Evolutionary conservation across 2,888 invertebrate genomes (phyloP).

Genomic region (Acanthosepion lycidas): DNA sequence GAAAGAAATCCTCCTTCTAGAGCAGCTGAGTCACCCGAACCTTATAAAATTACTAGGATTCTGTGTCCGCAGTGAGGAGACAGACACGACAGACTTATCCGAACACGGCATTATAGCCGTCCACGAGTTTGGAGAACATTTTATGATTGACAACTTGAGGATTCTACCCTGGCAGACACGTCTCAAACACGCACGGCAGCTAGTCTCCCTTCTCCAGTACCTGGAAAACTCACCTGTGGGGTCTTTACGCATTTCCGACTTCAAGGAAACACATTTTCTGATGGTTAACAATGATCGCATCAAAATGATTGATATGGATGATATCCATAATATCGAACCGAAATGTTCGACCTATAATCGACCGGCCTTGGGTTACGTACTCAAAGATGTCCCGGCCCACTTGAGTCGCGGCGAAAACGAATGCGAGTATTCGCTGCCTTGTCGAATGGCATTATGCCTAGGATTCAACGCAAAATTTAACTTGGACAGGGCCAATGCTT

Average conservation of each 20-base stretch:
- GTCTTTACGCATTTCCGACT: slow-evolving; percentile 69
- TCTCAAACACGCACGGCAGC: slow-evolving; percentile 63
- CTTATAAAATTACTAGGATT: slow-evolving; percentile 68
- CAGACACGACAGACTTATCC: slow-evolving; percentile 67
- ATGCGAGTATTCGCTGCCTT: slow-evolving; percentile 60
- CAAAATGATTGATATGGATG: slow-evolving; percentile 72
- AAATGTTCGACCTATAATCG: slow-evolving; percentile 58
- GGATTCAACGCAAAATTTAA: slow-evolving; percentile 69
- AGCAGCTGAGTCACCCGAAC: slow-evolving; percentile 69
- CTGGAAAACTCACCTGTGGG: slow-evolving; percentile 70
- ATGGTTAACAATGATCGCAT: slow-evolving; percentile 62
- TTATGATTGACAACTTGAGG: slow-evolving; percentile 63
- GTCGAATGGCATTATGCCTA: slow-evolving; percentile 64
- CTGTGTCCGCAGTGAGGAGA: slow-evolving; percentile 71
- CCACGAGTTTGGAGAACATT: slow-evolving; percentile 66
- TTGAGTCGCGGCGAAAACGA: slow-evolving; percentile 47
- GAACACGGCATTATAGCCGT: slow-evolving; percentile 70
- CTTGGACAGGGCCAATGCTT: slow-evolving; percentile 63
- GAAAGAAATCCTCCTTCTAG: slow-evolving; percentile 71
- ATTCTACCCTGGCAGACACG: slow-evolving; percentile 63
- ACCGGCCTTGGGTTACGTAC: slow-evolving; percentile 50
- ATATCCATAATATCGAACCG: slow-evolving; percentile 69
- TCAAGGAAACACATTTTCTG: slow-evolving; percentile 70
- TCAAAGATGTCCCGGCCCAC: slow-evolving; percentile 45
- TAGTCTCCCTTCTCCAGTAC: slow-evolving; percentile 65